Conservation (phyloP, 2,888 invertebrate genomes). For the Diaphora mendica region DNA sequence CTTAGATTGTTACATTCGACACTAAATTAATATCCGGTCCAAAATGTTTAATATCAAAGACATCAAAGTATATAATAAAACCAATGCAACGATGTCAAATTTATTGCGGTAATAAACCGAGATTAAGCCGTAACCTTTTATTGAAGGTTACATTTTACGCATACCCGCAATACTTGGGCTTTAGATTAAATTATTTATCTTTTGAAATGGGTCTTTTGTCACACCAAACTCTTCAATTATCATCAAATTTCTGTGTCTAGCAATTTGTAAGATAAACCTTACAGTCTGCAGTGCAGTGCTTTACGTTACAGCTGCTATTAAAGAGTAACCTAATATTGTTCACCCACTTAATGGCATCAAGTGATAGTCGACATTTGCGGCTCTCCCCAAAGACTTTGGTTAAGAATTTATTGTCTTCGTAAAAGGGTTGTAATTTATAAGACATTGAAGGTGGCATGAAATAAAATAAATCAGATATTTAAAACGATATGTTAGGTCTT, state of each 20-base stretch:
- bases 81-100: conserved; percentile 68
- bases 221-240: conserved; percentile 39
- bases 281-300: conserved; percentile 13
- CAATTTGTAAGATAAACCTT: conserved; percentile 38
- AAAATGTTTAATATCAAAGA: conserved; percentile 57
- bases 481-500: background rate
- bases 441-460: background rate
- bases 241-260: conserved; percentile 35
- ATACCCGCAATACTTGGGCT: conserved; percentile 44
- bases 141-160: conserved; percentile 68
- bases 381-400: background rate
- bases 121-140: conserved; percentile 74
- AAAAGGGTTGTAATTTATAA: conserved; percentile 1
- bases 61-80: conserved; percentile 69
- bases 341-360: conserved; percentile 10
- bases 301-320: conserved; percentile 11
- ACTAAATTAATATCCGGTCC: conserved; percentile 35
- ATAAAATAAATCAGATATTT: background rate
- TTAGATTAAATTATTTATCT: conserved; percentile 51
- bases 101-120: conserved; percentile 70
- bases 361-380: conserved; percentile 15
- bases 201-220: conserved; percentile 40
- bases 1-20: conserved; percentile 7
- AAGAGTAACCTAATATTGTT: conserved; percentile 10
- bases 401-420: conserved; percentile 6